Evolutionary conservation across 2,113 vertebrate species (phyloP).

Genomic region (Prinia subflava): DNA sequence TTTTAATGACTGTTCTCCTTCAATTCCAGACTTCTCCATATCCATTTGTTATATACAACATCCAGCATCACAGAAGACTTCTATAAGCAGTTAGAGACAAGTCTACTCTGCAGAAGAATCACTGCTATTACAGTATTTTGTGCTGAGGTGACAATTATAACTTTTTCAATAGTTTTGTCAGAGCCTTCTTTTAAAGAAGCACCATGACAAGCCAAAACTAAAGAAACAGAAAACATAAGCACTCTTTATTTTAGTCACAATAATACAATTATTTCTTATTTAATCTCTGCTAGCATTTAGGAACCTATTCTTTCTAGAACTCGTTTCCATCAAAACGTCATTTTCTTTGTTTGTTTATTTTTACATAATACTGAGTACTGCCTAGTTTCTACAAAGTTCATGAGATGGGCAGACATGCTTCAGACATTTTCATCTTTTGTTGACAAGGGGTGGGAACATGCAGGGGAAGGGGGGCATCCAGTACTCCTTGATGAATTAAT

Average conservation of each 20-base stretch:
- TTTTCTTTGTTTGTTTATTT: not conserved
- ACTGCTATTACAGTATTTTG: not conserved
- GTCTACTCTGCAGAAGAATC: not conserved
- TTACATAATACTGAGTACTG: not conserved
- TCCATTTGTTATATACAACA: not conserved
- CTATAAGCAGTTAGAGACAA: not conserved
- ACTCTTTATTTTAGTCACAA: not conserved
- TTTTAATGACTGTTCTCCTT: not conserved
- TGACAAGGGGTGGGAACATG: not conserved
- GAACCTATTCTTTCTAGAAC: not conserved
- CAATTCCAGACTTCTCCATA: not conserved
- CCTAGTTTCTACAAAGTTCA: not conserved
- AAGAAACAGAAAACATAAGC: not conserved
- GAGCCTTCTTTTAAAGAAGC: not conserved
- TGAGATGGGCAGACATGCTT: not conserved
- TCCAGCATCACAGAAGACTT: not conserved
- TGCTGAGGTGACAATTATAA: not conserved
- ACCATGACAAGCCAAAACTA: not conserved
- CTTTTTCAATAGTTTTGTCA: not conserved
- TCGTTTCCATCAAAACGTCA: not conserved
- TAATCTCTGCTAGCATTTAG: not conserved
- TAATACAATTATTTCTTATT: not conserved
- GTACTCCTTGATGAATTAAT: not conserved
- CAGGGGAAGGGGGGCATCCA: rapidly evolving
- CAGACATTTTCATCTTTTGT: not conserved